phyloP scores from a whole-genome alignment of 53 echinoderm and acorn worm genomes.

The Echinometra lucunter region DNA sequence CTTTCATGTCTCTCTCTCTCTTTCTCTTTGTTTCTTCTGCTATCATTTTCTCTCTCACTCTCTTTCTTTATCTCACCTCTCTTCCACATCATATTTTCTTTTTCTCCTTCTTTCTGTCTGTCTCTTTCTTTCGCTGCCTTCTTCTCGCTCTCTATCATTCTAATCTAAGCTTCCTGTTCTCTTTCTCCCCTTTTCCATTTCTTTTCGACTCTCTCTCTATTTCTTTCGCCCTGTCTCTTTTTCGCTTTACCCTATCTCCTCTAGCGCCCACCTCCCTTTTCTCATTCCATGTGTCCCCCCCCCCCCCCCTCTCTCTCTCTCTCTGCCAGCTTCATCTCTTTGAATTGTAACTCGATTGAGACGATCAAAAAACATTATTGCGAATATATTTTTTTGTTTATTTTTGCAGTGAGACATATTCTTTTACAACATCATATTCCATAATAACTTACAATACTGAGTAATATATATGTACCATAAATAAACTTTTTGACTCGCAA shows the following conservation, averaged over 20 bases:
- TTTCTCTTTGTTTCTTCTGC: neutral
- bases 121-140: neutral
- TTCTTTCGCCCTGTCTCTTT: neutral
- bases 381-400: conserved; percentile 62
- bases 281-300: too few species aligned
- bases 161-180: too few species aligned
- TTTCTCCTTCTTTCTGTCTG: neutral
- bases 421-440: conserved; percentile 72
- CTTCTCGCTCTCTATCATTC: neutral
- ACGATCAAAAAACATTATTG: neutral
- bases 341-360: neutral
- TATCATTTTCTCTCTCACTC: neutral
- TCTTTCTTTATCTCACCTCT: neutral
- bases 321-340: neutral
- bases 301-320: neutral
- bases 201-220: neutral
- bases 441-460: conserved; percentile 75
- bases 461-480: conserved; percentile 74
- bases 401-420: conserved; percentile 71
- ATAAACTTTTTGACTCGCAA: conserved; percentile 71
- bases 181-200: neutral
- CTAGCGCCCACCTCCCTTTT: neutral
- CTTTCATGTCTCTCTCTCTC: neutral
- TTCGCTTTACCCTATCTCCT: neutral
- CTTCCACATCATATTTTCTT: too few species aligned